phyloP scores from a whole-genome alignment of 2,888 invertebrate species.

The Drosophila prolongata region DNA sequence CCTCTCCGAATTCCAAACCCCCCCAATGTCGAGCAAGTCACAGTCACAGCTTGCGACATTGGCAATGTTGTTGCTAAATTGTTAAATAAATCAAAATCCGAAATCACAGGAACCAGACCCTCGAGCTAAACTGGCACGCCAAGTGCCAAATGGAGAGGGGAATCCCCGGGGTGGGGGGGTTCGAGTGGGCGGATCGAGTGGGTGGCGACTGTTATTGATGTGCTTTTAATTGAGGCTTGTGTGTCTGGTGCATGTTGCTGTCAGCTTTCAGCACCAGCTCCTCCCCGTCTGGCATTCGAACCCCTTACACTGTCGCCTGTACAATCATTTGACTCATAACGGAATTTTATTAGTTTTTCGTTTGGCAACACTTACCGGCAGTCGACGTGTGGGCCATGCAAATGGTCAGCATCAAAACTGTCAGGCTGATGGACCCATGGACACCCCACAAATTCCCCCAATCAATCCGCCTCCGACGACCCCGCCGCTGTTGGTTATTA shows the following conservation, averaged over 20 bases:
- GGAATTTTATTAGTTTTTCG: slow-evolving; percentile 65
- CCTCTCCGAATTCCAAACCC: slow-evolving; percentile 45
- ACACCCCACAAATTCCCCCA: slow-evolving; percentile 20
- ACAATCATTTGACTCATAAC: slow-evolving; percentile 69
- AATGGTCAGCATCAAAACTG: slow-evolving; percentile 62
- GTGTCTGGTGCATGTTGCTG: slow-evolving; percentile 29
- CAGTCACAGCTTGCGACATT: slow-evolving; percentile 57
- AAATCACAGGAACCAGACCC: slow-evolving; percentile 32
- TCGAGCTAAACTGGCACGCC: slow-evolving; percentile 53
- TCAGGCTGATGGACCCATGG: slow-evolving; percentile 63
- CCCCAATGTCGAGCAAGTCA: slow-evolving; percentile 24
- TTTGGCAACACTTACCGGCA: slow-evolving; percentile 74
- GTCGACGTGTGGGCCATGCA: slow-evolving; percentile 71
- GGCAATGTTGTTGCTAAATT: slow-evolving; percentile 64
- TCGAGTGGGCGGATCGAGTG: slow-evolving; percentile 1
- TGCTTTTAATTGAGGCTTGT: slow-evolving; percentile 73
- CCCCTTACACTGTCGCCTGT: slow-evolving; percentile 37
- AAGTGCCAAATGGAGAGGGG: slow-evolving; percentile 71
- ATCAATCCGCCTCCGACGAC: slow-evolving; percentile 49
- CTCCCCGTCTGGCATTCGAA: slow-evolving; percentile 8
- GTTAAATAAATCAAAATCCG: slow-evolving; percentile 76
- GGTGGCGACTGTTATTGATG: slow-evolving; percentile 68
- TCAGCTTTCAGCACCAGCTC: slow-evolving; percentile 35
- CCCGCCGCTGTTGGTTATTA: slow-evolving; percentile 60
- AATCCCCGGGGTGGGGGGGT: slow-evolving; percentile 1